phyloP scores from a whole-genome alignment of 2,797 vertebrate genomes.

The Clarias laeviceps region DNA sequence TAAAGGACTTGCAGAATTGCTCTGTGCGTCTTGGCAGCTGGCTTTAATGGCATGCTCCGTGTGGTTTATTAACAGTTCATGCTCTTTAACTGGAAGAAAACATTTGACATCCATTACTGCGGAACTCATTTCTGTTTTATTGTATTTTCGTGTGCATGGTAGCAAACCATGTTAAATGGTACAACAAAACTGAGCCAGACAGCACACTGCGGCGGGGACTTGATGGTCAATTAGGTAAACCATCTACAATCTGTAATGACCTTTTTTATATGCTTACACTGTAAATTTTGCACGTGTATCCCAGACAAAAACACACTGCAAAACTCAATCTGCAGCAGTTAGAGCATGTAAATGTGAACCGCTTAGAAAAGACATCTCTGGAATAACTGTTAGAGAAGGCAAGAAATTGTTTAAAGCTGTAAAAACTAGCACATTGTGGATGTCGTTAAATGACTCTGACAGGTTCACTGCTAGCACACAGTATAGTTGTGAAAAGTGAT shows the following conservation, averaged over 20 bases:
- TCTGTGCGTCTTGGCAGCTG: constrained; percentile 60
- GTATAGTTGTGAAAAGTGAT: constrained; percentile 34
- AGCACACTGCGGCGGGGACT: constrained; percentile 59
- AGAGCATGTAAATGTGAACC: constrained; percentile 31
- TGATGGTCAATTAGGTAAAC: constrained; percentile 67
- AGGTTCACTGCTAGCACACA: constrained; percentile 28
- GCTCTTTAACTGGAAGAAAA: constrained; percentile 52
- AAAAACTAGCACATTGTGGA: constrained; percentile 26
- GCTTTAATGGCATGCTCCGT: constrained; percentile 57
- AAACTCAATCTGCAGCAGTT: constrained; percentile 14
- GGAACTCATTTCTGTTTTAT: constrained; percentile 61
- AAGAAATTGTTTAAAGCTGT: constrained; percentile 43
- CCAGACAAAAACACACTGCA: constrained; percentile 22
- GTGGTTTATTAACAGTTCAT: constrained; percentile 62
- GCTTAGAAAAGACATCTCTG: constrained; percentile 22
- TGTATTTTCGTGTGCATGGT: constrained; percentile 54
- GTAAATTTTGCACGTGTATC: constrained; percentile 33
- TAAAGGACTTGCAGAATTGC: constrained; percentile 68
- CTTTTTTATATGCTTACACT: constrained; percentile 38
- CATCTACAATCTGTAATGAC: constrained; percentile 52
- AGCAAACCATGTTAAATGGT: constrained; percentile 49
- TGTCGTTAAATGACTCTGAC: constrained; percentile 28
- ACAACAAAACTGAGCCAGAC: constrained; percentile 51
- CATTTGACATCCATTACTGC: constrained; percentile 57
- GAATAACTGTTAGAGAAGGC: constrained; percentile 23